phyloP scores from a whole-genome alignment of 1,140 invertebrate genomes.

The Antheraea pernyi region DNA sequence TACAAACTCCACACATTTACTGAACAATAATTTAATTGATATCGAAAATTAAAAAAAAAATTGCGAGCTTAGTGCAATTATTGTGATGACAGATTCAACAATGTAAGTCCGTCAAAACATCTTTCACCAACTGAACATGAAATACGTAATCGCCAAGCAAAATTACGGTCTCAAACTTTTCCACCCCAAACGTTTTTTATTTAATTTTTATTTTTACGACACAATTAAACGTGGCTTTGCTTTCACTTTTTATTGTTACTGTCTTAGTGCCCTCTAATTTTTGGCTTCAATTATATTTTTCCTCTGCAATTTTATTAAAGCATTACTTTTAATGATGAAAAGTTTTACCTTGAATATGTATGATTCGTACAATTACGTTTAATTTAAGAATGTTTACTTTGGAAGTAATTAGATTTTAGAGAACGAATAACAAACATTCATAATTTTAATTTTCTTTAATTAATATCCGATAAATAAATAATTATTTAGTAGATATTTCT shows the following conservation, averaged over 20 bases:
- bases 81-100: background rate
- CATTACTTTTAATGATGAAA: conserved; percentile 67
- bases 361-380: background rate
- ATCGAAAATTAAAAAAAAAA: too few relatives aligned
- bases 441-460: too few relatives aligned
- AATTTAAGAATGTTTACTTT: conserved; percentile 2
- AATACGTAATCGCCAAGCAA: conserved; percentile 57
- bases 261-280: conserved; percentile 75
- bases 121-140: conserved; percentile 53
- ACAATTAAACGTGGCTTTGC: conserved; percentile 76
- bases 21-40: too few relatives aligned
- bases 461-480: too few relatives aligned
- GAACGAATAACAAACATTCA: background rate
- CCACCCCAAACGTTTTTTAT: conserved; percentile 73
- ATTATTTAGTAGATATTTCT: too few relatives aligned
- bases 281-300: conserved; percentile 74
- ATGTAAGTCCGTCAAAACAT: conserved; percentile 36
- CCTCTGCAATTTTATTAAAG: conserved; percentile 62
- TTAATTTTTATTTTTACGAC: conserved; percentile 79
- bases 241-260: conserved; percentile 76
- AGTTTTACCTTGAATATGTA: conserved; percentile 16
- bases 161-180: conserved; percentile 69
- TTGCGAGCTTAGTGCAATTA: too few relatives aligned
- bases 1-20: too few relatives aligned
- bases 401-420: conserved; percentile 6